phyloP scores from a whole-genome alignment of 2,797 vertebrate species.

The Hippopotamyrus pictus region DNA sequence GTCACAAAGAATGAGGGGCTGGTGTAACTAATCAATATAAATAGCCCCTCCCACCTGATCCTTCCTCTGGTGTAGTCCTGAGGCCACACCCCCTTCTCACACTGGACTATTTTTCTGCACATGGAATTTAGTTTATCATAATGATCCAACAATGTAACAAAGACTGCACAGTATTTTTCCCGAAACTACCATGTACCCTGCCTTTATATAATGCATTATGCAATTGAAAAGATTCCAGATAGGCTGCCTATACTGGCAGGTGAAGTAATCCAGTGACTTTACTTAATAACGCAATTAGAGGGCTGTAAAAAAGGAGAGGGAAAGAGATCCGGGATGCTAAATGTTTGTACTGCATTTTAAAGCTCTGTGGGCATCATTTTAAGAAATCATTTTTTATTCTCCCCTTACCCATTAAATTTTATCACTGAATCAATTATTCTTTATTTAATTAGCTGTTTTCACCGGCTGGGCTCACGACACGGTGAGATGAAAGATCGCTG shows the following conservation, averaged over 20 bases:
- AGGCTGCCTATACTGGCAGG: background rate
- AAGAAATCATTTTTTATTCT: background rate
- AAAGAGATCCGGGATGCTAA: background rate
- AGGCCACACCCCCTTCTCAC: background rate
- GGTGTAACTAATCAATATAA: background rate
- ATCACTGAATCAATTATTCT: background rate
- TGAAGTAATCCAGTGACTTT: background rate
- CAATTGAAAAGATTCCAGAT: background rate
- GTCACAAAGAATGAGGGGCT: background rate
- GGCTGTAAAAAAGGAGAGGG: background rate
- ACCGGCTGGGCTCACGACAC: background rate
- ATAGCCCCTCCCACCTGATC: background rate
- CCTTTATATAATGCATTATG: background rate
- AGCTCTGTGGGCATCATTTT: background rate
- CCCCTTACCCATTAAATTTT: background rate
- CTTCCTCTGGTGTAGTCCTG: background rate
- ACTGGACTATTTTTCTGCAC: background rate
- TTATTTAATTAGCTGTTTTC: constrained; percentile 8
- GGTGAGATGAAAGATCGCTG: background rate
- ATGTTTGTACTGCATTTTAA: background rate
- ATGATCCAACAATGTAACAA: background rate
- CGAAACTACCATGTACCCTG: background rate
- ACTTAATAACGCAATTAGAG: background rate
- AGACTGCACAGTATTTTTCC: background rate
- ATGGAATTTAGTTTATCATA: background rate